These are phyloP conservation scores for Otocyon megalotis DNA, from an alignment of 2,113 vertebrate genomes.

Conservation along the genomic window DNA sequence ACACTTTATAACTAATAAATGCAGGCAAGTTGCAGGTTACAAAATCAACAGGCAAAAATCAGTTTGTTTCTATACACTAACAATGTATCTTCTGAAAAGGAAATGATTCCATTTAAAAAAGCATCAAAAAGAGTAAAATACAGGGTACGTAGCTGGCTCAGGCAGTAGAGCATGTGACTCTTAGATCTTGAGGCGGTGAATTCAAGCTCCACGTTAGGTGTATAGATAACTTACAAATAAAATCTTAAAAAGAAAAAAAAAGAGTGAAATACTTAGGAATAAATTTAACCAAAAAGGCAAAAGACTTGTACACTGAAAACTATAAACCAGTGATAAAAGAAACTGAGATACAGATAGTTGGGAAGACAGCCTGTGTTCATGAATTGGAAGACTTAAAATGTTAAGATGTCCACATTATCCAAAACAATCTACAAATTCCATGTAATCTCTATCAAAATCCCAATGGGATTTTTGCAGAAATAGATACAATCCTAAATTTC, in stretches of 20 bases:
- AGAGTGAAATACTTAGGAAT: background rate
- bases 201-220: background rate
- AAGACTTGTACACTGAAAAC: background rate
- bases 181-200: background rate
- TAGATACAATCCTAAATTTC: background rate
- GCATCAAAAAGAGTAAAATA: background rate
- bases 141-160: background rate
- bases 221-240: background rate
- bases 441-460: background rate
- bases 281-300: background rate
- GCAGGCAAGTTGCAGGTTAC: background rate
- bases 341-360: background rate
- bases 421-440: background rate
- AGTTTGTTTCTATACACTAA: background rate
- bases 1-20: background rate
- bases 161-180: background rate
- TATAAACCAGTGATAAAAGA: background rate
- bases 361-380: background rate
- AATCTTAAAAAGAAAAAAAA: background rate
- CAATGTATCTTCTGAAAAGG: background rate
- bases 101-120: background rate
- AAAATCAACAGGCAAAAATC: background rate
- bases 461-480: background rate
- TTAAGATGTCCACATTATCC: background rate
- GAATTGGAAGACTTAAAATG: background rate